Evolutionary conservation across 1,140 invertebrate genomes (phyloP), one percentile per base, ranked within the genome.

Genomic region (Maconellicoccus hirsutus): DNA sequence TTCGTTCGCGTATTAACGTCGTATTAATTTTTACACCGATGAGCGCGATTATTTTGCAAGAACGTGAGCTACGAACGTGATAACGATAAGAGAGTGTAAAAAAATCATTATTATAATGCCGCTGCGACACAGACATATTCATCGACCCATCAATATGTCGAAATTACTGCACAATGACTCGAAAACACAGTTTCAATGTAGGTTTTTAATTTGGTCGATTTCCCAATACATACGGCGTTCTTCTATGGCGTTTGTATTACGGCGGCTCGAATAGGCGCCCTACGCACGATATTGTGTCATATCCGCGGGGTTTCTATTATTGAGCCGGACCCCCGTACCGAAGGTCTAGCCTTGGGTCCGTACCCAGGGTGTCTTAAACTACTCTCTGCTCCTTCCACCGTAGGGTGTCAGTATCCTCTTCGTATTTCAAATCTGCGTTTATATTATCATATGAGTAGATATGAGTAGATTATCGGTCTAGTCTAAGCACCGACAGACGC

Each of bases 151-250:
- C n/a, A 52, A 52, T 52, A 52, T 66, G 61, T 66, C 61, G 61
- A 66, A 66, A 66, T 66, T 23, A 66, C 61, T 66, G 61, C 19
- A 52, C 42, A 52, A 23, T 66, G 61, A 25, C 61, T 66, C 61
- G 22, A 66, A 66, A 66, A 66, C 61, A 66, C 61, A 66, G 61
- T 66, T 66, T 66, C 61, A 66, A 66, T 66, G 61, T 66, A 66
- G 61, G 61, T 66, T 66, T 66, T 66, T 66, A 66, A 66, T 66
- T 66, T 25, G 22, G 19, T 66, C 25, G 61, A 66, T 66, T 66
- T 66, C 61, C 25, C 61, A 66, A 66, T 66, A 66, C 25, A 14
- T 19, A 66, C 25, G 61, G 10, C 61, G n/a, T n/a, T n/a, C n/a
- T n/a, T n/a, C n/a, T n/a, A n/a, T n/a, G n/a, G n/a, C n/a, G 61